Evolutionary conservation across 2,888 invertebrate genomes (phyloP).

Genomic region (Acanthosepion lycidas): DNA sequence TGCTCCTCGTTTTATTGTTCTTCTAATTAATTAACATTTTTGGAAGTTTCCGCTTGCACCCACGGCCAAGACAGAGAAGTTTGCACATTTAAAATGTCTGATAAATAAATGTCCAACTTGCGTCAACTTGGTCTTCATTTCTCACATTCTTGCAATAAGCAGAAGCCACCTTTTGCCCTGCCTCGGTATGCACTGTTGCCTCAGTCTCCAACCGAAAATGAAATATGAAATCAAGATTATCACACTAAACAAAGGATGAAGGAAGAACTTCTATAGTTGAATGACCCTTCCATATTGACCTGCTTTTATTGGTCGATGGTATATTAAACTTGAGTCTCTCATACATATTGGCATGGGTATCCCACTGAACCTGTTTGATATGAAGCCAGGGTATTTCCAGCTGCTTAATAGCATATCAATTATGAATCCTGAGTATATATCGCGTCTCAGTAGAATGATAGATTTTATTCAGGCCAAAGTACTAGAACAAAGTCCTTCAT

Average conservation of each 20-base stretch:
- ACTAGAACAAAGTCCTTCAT: conserved; percentile 12
- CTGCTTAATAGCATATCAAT: conserved; percentile 13
- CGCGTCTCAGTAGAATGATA: neutral
- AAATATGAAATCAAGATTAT: conserved; percentile 20
- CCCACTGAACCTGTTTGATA: neutral
- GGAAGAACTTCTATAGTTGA: neutral
- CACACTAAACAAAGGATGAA: neutral
- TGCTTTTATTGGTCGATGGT: conserved; percentile 1
- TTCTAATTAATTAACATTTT: neutral
- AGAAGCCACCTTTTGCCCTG: no score
- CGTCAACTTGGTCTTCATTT: neutral
- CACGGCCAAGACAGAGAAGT: neutral
- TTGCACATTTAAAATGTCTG: neutral
- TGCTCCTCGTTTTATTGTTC: no score
- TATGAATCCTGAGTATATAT: neutral
- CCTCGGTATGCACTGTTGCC: neutral
- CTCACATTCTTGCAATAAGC: neutral
- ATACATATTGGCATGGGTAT: neutral
- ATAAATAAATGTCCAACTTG: neutral
- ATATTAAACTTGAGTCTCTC: neutral
- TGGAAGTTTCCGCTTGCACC: neutral
- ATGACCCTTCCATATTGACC: neutral
- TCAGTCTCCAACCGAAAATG: neutral
- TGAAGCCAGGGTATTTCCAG: neutral
- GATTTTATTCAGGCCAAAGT: neutral